Evolutionary conservation across 37 sponge, comb jelly and placozoan genomes (phyloP).

Genomic region (Dysidea cf. avara): DNA sequence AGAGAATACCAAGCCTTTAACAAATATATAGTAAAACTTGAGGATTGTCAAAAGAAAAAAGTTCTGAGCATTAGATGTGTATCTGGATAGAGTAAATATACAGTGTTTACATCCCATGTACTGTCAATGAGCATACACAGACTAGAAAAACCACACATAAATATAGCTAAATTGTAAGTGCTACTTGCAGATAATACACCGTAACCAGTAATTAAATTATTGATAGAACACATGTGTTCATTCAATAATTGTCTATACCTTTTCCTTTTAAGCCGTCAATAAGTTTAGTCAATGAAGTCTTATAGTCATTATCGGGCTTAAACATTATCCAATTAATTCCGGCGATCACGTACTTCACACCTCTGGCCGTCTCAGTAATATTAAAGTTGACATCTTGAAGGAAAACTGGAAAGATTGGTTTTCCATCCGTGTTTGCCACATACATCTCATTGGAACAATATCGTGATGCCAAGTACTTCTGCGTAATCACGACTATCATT

Average conservation of each 20-base stretch:
- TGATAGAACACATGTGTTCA: too few relatives aligned
- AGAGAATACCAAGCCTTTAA: too few relatives aligned
- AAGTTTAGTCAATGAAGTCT: constrained; percentile 43
- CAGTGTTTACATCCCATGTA: not conserved
- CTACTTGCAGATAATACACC: too few relatives aligned
- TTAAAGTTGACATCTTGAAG: constrained; percentile 62
- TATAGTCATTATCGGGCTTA: constrained; percentile 59
- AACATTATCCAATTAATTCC: constrained; percentile 82
- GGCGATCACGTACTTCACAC: constrained; percentile 80
- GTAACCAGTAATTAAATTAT: too few relatives aligned
- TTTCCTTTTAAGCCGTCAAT: constrained; percentile 51
- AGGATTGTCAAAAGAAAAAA: too few relatives aligned
- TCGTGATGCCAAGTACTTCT: constrained; percentile 72
- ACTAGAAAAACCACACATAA: not conserved
- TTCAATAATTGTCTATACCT: too few relatives aligned
- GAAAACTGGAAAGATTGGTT: constrained; percentile 72
- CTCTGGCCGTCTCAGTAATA: constrained; percentile 44
- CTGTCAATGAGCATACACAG: not conserved
- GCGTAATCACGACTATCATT: constrained; percentile 65
- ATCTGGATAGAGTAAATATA: not conserved
- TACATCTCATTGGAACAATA: constrained; percentile 82
- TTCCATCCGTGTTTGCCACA: constrained; percentile 61
- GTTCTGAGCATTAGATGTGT: not conserved
- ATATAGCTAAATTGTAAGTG: not conserved
- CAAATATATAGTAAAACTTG: too few relatives aligned